Percentiles rank a stretch among this genome's conserved stretches.
phyloP scores from a whole-genome alignment of 2,888 invertebrate species.

The Galerucella pusilla region DNA sequence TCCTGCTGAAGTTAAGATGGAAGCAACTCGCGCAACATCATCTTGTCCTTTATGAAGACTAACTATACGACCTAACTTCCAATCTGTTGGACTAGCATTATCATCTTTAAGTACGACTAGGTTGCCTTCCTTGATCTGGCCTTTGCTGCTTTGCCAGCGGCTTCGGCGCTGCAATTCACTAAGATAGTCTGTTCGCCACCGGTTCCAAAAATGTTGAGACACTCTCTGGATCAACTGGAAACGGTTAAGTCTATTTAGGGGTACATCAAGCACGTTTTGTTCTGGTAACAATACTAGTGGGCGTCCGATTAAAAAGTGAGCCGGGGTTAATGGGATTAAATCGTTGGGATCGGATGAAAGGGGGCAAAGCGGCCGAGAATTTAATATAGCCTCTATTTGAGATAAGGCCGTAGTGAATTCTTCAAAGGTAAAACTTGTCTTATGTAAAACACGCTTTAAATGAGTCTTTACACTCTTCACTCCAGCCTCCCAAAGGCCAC shows the following conservation, averaged over 20 bases:
- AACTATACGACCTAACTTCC: no score
- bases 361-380: slow-evolving; percentile 49
- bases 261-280: neutral
- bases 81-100: no score
- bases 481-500: slow-evolving; percentile 40
- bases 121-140: no score
- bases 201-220: slow-evolving; percentile 40
- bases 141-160: slow-evolving; percentile 37
- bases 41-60: no score
- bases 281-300: slow-evolving; percentile 14
- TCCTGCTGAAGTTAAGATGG: no score
- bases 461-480: slow-evolving; percentile 35
- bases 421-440: slow-evolving; percentile 45
- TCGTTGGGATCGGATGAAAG: slow-evolving; percentile 39
- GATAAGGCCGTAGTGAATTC: slow-evolving; percentile 47
- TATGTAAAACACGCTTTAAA: slow-evolving; percentile 41
- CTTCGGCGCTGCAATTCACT: slow-evolving; percentile 42
- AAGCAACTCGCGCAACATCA: no score
- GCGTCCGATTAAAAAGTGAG: slow-evolving; percentile 38
- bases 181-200: slow-evolving; percentile 49
- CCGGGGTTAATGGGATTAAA: slow-evolving; percentile 36
- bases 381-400: slow-evolving; percentile 42
- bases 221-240: slow-evolving; percentile 36
- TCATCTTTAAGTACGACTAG: no score
- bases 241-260: slow-evolving; percentile 16